Conservation (phyloP, 1,140 invertebrate species). For the Cyphomyrmex costatus region DNA sequence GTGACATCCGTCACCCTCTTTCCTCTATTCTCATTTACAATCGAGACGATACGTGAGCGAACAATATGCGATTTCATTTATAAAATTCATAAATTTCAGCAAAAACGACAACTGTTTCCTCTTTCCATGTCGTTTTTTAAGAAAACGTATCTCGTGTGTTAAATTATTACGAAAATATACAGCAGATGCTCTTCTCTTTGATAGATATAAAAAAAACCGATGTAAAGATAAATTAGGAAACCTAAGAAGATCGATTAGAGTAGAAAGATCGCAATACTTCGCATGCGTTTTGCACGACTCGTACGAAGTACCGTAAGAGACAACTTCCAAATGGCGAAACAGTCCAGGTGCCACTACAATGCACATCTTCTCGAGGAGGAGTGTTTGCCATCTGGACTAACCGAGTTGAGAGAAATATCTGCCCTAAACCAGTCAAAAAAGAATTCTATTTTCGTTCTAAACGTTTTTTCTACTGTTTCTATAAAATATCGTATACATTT, state of each 20-base stretch:
- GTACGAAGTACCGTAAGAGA: slow-evolving; percentile 82
- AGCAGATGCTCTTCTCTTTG: background rate
- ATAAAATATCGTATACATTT: slow-evolving; percentile 14
- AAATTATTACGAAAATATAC: slow-evolving; percentile 2
- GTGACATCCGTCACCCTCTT: slow-evolving; percentile 19
- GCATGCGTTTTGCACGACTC: slow-evolving; percentile 19
- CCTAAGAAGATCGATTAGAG: background rate
- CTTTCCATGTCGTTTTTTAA: background rate
- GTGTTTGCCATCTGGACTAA: slow-evolving; percentile 56
- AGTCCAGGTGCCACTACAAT: slow-evolving; percentile 65
- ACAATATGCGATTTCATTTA: slow-evolving; percentile 20
- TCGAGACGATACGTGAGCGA: background rate
- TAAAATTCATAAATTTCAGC: background rate
- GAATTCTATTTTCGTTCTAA: background rate
- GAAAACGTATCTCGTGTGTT: background rate
- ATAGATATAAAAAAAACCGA: background rate
- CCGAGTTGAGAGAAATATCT: slow-evolving; percentile 48
- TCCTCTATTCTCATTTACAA: slow-evolving; percentile 26
- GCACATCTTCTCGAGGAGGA: slow-evolving; percentile 67
- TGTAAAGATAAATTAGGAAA: slow-evolving; percentile 4
- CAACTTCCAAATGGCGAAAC: slow-evolving; percentile 80
- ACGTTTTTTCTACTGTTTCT: background rate
- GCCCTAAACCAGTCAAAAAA: background rate
- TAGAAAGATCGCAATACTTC: background rate
- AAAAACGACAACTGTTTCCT: slow-evolving; percentile 6